phyloP scores from a whole-genome alignment of 2,113 vertebrate species.

The Rattus norvegicus region DNA sequence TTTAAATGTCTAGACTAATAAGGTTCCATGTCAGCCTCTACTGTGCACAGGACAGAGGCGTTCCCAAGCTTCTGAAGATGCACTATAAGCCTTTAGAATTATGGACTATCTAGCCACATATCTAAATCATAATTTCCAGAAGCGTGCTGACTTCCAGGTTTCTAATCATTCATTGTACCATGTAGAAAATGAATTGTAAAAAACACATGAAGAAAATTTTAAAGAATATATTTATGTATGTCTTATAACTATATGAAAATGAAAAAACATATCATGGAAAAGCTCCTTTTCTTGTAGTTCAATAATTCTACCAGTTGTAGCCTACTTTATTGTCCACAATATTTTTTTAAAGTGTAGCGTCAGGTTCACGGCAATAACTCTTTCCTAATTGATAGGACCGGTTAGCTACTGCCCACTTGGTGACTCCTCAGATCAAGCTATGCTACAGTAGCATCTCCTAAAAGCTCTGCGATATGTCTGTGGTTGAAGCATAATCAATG shows the following conservation, averaged over 20 bases:
- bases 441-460: not conserved
- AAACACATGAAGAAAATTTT: not conserved
- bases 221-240: not conserved
- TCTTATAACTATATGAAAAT: not conserved
- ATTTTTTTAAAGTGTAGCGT: not conserved
- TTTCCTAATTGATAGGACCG: not conserved
- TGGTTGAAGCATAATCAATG: slow-evolving; percentile 72
- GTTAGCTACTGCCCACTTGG: not conserved
- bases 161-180: not conserved
- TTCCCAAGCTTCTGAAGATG: not conserved
- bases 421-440: not conserved
- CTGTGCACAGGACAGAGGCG: rapidly evolving
- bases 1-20: not conserved
- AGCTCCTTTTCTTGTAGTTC: not conserved
- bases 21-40: not conserved
- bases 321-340: not conserved
- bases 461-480: slow-evolving; percentile 54
- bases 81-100: not conserved
- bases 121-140: not conserved
- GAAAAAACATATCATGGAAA: not conserved
- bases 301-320: not conserved
- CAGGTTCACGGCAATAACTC: not conserved
- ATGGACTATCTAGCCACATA: not conserved
- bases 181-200: not conserved
- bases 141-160: not conserved